Evolutionary conservation across 2,888 invertebrate genomes (phyloP).

Genomic region (Metacarcinus magister): DNA sequence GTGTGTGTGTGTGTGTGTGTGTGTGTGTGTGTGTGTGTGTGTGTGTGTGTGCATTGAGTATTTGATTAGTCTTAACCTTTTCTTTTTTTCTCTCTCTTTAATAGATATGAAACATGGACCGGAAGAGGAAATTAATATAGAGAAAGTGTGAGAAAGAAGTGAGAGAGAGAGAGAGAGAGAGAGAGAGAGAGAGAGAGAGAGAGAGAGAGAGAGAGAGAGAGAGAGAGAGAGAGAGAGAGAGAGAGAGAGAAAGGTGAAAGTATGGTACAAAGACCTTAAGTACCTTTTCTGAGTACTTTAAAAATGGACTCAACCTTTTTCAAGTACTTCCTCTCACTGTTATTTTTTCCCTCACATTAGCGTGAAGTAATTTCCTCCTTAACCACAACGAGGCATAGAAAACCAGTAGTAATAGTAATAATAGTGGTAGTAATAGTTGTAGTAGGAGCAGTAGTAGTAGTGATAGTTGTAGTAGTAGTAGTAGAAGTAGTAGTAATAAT

Average conservation of each 20-base stretch:
- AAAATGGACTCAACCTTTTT: neutral
- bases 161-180: neutral
- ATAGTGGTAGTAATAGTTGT: too few relatives aligned
- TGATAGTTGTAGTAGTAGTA: too few relatives aligned
- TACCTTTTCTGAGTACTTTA: neutral
- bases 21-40: too few relatives aligned
- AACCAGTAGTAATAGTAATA: too few relatives aligned
- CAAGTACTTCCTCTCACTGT: neutral
- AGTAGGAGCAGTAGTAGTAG: too few relatives aligned
- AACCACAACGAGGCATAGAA: too few relatives aligned
- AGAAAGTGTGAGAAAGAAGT: neutral
- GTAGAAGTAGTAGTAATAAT: too few relatives aligned
- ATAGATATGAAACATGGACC: neutral
- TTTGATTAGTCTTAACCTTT: too few relatives aligned
- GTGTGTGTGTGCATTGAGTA: too few relatives aligned
- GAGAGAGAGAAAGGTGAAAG: neutral
- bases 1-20: too few relatives aligned
- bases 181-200: neutral
- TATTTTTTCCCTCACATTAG: neutral
- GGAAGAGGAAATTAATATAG: neutral
- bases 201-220: neutral
- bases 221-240: slow-evolving; percentile 26
- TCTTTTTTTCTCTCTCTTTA: neutral
- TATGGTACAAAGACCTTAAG: neutral
- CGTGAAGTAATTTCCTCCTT: too few relatives aligned